Conservation (phyloP, 64 coral and sea anemone genomes). For the Hydrozoanthus tunicans region DNA sequence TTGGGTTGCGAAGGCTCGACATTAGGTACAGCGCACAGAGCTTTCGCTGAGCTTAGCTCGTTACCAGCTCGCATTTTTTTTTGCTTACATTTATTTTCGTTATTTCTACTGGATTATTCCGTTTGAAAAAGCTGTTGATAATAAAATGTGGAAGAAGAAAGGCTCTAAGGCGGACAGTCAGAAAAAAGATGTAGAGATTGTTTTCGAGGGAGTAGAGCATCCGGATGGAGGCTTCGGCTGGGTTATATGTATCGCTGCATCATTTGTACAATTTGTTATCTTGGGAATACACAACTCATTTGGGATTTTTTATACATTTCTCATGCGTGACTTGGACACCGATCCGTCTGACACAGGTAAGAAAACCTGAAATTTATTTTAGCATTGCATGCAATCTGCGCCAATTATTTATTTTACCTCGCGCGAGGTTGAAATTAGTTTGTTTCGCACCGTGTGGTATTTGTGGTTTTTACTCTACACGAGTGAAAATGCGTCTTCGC, state of each 20-base stretch:
- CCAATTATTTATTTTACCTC: background rate
- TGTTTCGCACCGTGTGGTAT: background rate
- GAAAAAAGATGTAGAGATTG: slow-evolving; percentile 1
- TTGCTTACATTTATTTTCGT: background rate
- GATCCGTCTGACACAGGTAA: slow-evolving; percentile 49
- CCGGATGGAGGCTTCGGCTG: slow-evolving; percentile 53
- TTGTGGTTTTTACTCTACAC: background rate
- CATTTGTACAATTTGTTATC: slow-evolving; percentile 71
- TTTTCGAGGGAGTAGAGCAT: background rate
- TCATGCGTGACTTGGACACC: slow-evolving; percentile 39
- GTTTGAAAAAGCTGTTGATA: background rate
- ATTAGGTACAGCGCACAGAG: background rate
- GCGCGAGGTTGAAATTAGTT: slow-evolving; percentile 5
- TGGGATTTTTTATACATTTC: slow-evolving; percentile 65
- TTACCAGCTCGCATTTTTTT: background rate
- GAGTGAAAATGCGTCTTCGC: background rate
- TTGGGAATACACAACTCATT: slow-evolving; percentile 77
- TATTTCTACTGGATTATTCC: background rate
- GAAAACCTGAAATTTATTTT: background rate
- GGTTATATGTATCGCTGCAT: slow-evolving; percentile 51
- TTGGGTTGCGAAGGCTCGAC: slow-evolving; percentile 1
- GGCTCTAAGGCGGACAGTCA: background rate
- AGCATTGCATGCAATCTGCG: background rate
- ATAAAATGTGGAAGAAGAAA: slow-evolving; percentile 8
- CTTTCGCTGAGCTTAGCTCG: background rate